Base-by-base conservation (phyloP, 1,140 invertebrate species). In the Agrypnia vestita region DNA sequence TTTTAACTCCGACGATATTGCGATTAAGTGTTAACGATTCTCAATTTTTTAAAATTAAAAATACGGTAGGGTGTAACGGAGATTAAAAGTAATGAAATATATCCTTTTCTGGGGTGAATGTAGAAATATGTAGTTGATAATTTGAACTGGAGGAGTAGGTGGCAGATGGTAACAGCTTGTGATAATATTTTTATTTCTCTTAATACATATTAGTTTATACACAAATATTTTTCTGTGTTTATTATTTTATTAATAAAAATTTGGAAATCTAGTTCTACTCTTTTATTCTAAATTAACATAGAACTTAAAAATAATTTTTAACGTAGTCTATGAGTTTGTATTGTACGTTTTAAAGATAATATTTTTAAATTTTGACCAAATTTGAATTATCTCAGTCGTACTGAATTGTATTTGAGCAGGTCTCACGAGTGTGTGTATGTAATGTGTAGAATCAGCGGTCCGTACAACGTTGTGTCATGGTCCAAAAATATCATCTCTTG, bases 1-100 rank as follows among this genome's bases (percentile, higher is more conserved):
- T 67, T 67, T 67, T 51, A 43, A 53, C 61, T 67, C 75, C 51
- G 53, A 55, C 43, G 71, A 55, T 74, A 74, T 77, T 77, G 75
- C 47, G 17, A 77, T 77, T 64, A 77, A 77, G 59, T 51, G 59
- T 77, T 51, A 77, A 77, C 56, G 73, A 77, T 67, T 77, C 75
- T 77, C 75, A 77, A 77, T 67, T 77, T 77, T 77, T 74, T 56
- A 56, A 74, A 55, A 49, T 56, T 74, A 55, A 55, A 43, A 43
- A 53, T 21, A n/a, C 55, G 43, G 56, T 74, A 74, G 53, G 21
- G 17, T 44, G 13, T 47, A 69, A 69, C 8, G 43, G 15, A 61
- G 35, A 17, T 44, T 47, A 12, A 43, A 62, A 10, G 13, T 15
- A 46, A 69, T 43, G 43, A 69, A 74, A 15, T 12, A 25, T 21